phyloP scores from a whole-genome alignment of 2,113 vertebrate genomes.

The Tamias sibiricus region DNA sequence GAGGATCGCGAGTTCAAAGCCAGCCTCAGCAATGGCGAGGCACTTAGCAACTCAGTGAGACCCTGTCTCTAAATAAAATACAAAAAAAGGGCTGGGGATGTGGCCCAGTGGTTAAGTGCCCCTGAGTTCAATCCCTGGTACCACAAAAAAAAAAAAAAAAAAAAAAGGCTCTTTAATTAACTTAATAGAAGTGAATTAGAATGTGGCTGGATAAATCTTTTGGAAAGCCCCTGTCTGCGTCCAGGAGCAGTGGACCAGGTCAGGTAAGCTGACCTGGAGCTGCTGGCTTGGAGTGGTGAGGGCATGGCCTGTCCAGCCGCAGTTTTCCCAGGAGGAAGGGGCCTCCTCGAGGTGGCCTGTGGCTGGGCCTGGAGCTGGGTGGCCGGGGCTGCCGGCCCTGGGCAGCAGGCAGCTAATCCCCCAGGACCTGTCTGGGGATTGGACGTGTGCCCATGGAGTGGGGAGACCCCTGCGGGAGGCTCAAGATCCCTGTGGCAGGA shows the following conservation, averaged over 20 bases:
- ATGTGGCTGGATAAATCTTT: neutral
- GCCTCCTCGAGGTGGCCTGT: neutral
- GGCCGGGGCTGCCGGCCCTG: neutral
- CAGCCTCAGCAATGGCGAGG: no score
- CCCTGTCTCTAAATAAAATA: no score
- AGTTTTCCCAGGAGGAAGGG: neutral
- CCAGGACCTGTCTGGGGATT: neutral
- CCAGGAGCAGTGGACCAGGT: neutral
- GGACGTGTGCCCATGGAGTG: no score
- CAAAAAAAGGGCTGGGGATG: no score
- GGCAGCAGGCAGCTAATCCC: neutral
- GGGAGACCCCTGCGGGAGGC: neutral
- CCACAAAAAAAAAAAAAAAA: no score
- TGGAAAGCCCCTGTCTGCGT: constrained; percentile 12
- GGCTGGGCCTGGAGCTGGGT: neutral
- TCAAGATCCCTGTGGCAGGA: rapidly evolving
- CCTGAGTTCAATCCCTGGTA: no score
- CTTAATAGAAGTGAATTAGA: constrained; percentile 29
- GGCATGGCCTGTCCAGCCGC: neutral
- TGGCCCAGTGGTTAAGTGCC: no score
- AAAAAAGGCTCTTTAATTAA: neutral
- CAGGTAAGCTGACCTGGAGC: neutral
- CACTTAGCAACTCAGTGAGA: no score
- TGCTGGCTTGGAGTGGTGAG: neutral
- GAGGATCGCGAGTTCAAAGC: no score